phyloP scores from a whole-genome alignment of 1,140 invertebrate genomes.

The Lordiphosa collinella region DNA sequence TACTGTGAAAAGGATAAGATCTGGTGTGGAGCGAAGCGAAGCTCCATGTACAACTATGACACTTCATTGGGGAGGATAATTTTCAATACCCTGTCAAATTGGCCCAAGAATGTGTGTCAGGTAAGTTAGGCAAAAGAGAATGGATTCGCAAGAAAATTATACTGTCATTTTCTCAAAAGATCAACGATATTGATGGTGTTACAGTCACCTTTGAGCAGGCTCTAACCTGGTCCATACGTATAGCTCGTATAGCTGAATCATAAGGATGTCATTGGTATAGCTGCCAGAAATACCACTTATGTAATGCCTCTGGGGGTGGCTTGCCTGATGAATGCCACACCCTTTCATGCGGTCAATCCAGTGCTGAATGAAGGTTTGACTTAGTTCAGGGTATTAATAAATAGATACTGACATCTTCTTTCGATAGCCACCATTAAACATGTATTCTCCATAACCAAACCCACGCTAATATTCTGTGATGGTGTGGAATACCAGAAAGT shows the following conservation, averaged over 20 bases:
- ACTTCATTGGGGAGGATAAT: slow-evolving; percentile 47
- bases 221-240: slow-evolving; percentile 33
- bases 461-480: slow-evolving; percentile 42
- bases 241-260: slow-evolving; percentile 34
- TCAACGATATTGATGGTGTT: slow-evolving; percentile 24
- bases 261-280: slow-evolving; percentile 49
- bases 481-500: slow-evolving; percentile 21
- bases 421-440: slow-evolving; percentile 28
- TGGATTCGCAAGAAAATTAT: neutral
- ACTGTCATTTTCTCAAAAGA: neutral
- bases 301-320: slow-evolving; percentile 34
- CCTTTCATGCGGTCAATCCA: slow-evolving; percentile 46
- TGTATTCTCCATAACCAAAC: slow-evolving; percentile 43
- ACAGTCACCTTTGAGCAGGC: slow-evolving; percentile 34
- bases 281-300: slow-evolving; percentile 44
- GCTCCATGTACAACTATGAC: slow-evolving; percentile 33
- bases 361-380: slow-evolving; percentile 38
- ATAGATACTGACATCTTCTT: neutral
- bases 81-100: slow-evolving; percentile 46
- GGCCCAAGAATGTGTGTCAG: slow-evolving; percentile 50
- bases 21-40: slow-evolving; percentile 39
- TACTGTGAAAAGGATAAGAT: slow-evolving; percentile 42
- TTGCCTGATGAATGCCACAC: slow-evolving; percentile 45
- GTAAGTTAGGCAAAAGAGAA: slow-evolving; percentile 9
- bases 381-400: neutral